These are phyloP conservation scores for Myzus persicae DNA, from an alignment of 1,140 invertebrate species.

Conservation along the genomic window DNA sequence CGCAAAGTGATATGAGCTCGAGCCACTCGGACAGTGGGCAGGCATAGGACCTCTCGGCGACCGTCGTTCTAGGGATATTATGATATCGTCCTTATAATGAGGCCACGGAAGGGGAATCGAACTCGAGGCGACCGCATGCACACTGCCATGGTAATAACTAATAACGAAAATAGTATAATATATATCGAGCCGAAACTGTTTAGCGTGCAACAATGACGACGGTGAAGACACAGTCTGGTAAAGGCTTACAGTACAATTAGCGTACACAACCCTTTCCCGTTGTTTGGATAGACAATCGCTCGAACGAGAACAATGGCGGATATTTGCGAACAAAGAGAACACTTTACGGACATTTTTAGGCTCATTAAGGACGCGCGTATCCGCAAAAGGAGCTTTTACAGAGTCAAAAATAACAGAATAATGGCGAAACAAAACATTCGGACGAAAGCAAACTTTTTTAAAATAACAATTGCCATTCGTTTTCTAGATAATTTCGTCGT, in stretches of 20 bases:
- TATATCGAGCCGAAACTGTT: constrained; percentile 87
- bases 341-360: constrained; percentile 30
- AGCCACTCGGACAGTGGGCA: no score
- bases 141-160: no score
- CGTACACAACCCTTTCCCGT: background rate
- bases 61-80: no score
- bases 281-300: constrained; percentile 43
- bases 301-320: constrained; percentile 26
- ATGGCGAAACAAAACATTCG: background rate
- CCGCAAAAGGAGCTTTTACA: background rate
- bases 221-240: background rate
- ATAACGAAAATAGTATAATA: constrained; percentile 72
- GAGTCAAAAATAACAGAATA: background rate
- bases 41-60: no score
- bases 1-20: no score
- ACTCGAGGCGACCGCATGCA: background rate
- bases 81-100: no score
- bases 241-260: constrained; percentile 26
- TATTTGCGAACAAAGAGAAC: background rate
- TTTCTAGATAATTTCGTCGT: background rate
- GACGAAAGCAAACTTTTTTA: background rate
- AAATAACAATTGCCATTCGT: background rate
- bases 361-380: constrained; percentile 17
- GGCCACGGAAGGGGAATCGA: background rate
- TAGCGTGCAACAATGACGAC: constrained; percentile 78